Conservation (phyloP, 2,797 vertebrate species). For the Champsocephalus gunnari region DNA sequence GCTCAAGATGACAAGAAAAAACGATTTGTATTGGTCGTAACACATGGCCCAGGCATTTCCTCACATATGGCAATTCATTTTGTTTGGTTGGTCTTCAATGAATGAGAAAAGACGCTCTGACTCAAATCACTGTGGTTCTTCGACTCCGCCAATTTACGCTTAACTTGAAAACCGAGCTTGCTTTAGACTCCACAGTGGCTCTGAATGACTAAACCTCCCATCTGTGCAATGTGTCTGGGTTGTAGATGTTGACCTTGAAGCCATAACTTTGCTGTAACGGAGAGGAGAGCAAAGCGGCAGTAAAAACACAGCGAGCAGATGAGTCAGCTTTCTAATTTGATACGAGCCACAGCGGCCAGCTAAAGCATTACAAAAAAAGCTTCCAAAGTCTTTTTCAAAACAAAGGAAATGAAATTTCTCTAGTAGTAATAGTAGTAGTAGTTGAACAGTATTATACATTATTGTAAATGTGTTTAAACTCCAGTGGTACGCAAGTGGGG, state of each 20-base stretch:
- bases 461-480: slow-evolving; percentile 85
- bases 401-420: slow-evolving; percentile 78
- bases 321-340: slow-evolving; percentile 82
- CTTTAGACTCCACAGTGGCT: slow-evolving; percentile 51
- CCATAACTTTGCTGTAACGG: slow-evolving; percentile 62
- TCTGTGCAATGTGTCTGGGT: slow-evolving; percentile 60
- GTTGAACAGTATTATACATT: slow-evolving; percentile 89
- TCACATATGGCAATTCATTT: background rate
- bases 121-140: slow-evolving; percentile 12
- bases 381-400: slow-evolving; percentile 87
- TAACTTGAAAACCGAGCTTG: slow-evolving; percentile 12
- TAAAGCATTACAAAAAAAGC: slow-evolving; percentile 83
- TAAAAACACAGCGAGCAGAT: slow-evolving; percentile 87
- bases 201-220: slow-evolving; percentile 56
- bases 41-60: background rate
- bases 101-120: background rate
- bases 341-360: slow-evolving; percentile 80
- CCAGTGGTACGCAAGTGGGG: slow-evolving; percentile 60
- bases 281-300: slow-evolving; percentile 83
- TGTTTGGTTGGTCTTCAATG: background rate
- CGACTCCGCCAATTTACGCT: slow-evolving; percentile 17
- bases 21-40: background rate
- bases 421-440: slow-evolving; percentile 79
- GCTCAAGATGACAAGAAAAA: background rate
- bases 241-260: slow-evolving; percentile 62